Evolutionary conservation across 2,888 invertebrate species (phyloP), one percentile per base, ranked within the genome.

Genomic region (Athalia rosae): DNA sequence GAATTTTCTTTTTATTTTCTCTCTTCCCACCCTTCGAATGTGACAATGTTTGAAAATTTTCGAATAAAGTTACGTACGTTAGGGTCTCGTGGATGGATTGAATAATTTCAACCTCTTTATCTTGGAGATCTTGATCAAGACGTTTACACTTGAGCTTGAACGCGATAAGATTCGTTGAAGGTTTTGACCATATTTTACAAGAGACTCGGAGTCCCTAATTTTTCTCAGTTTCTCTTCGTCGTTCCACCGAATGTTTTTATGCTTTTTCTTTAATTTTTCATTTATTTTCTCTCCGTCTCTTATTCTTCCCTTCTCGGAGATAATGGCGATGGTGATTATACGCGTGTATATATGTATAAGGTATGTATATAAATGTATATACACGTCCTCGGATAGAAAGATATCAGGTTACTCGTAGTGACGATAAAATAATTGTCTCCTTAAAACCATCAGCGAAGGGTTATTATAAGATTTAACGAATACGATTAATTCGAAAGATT

Each of bases 361-460:
- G 28, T 28, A 28, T 28, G 2, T 2, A 2, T 2, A 28, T 28
- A 28, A 28, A 28, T 28, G 28, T 28, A 2, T 2, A 2, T 2
- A 28, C 28, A 28, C 2, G 28, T 28, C 28, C 59, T 56, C 43
- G 58, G 58, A 71, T 71, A 71, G 45, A 45, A 48, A 71, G 71
- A 62, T 77, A 77, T 77, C 77, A 43, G 77, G 71, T 77, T 77
- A 62, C 77, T 69, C 77, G 77, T 45, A 71, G 50, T 48, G 48
- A 48, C 77, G 61, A 77, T 69, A 62, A 73, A 77, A 71, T 77
- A 73, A 77, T 77, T 77, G 77, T 77, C 77, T 56, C 71, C 77
- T 63, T 73, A 77, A 77, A 73, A 15, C 61, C 77, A 77, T 77
- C 77, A 73, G 73, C 77, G 62, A 5, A 58, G 56, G 13, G 58